Percentiles rank a stretch among this genome's conserved stretches.
These are phyloP conservation scores for Gymnobelideus leadbeateri DNA, from an alignment of 2,113 vertebrate genomes.

Conservation along the genomic window DNA sequence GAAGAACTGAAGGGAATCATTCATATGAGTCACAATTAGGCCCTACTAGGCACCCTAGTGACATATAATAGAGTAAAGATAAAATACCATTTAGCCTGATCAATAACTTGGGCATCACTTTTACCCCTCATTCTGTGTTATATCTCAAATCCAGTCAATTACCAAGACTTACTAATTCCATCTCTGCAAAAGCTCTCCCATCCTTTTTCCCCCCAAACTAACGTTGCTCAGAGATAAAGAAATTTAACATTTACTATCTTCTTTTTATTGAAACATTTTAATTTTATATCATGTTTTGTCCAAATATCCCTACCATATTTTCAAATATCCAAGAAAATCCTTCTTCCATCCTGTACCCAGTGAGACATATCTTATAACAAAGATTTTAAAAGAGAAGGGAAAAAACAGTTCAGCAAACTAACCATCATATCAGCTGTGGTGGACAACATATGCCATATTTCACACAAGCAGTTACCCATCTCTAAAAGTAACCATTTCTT, in stretches of 20 bases:
- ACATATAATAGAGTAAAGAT: neutral
- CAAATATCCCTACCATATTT: neutral
- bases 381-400: neutral
- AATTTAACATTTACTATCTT: neutral
- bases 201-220: neutral
- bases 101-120: neutral
- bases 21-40: neutral
- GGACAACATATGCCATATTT: neutral
- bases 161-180: neutral
- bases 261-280: neutral
- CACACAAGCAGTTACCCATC: neutral
- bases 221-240: neutral
- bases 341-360: neutral
- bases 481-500: neutral
- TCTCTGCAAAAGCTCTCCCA: neutral
- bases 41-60: neutral
- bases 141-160: neutral
- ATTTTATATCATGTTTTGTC: neutral
- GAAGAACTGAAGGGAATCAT: neutral
- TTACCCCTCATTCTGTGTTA: neutral
- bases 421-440: neutral
- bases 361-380: neutral
- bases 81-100: neutral
- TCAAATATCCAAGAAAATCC: neutral
- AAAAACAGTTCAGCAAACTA: neutral